Percentiles rank a stretch among this genome's conserved stretches.
Conservation (phyloP, 2,797 vertebrate genomes). For the Adelosebastes latens region DNA sequence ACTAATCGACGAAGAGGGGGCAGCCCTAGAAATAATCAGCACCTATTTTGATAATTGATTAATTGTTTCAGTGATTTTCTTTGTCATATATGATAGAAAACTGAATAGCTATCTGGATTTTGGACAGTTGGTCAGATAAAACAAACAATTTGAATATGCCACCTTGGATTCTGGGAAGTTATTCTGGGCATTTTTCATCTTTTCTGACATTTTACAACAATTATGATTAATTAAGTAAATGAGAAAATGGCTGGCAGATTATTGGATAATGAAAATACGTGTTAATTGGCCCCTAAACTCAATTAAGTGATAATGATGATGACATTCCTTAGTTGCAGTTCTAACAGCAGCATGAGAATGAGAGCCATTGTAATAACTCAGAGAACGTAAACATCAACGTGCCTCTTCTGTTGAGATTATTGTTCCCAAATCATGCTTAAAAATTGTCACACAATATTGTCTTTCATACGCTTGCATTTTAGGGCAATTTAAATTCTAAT, state of each 20-base stretch:
- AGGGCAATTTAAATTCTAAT: conserved; percentile 57
- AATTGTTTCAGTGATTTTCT: background rate
- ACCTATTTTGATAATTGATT: background rate
- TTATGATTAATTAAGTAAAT: background rate
- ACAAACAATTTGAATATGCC: background rate
- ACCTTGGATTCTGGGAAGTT: background rate
- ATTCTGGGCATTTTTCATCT: background rate
- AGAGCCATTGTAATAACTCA: background rate
- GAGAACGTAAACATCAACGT: background rate
- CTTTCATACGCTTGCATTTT: conserved; percentile 32
- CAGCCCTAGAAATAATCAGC: background rate
- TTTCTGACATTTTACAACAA: background rate
- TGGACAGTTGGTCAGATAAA: background rate
- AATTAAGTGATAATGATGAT: background rate
- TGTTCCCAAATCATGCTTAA: background rate
- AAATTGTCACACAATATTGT: background rate
- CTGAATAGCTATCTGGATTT: background rate
- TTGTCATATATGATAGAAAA: background rate
- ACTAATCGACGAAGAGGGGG: no score
- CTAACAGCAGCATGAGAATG: background rate
- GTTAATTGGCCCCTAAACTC: background rate
- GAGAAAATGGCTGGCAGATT: background rate
- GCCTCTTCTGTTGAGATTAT: background rate
- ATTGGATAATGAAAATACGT: background rate
- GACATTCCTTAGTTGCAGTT: background rate